These are phyloP conservation scores for Acleris literana DNA, from an alignment of 2,888 invertebrate species.

Conservation along the genomic window DNA sequence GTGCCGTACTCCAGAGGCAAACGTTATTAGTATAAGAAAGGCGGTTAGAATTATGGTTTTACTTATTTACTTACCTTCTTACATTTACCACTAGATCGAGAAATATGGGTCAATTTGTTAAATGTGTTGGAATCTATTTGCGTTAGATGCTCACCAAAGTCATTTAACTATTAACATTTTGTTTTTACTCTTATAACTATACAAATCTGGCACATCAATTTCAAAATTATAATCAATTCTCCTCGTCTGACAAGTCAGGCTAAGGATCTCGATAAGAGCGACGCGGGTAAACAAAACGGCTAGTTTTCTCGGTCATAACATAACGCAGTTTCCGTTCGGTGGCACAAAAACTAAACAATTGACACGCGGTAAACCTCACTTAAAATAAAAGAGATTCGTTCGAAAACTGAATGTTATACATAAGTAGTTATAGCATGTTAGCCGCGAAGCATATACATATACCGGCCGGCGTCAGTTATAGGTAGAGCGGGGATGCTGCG, in stretches of 20 bases:
- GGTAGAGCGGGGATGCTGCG: constrained; percentile 77
- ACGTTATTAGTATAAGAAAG: not conserved
- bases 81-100: too few relatives aligned
- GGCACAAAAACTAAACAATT: constrained; percentile 16
- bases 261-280: constrained; percentile 32
- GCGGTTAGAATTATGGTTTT: too few relatives aligned
- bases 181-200: too few relatives aligned
- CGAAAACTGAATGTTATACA: constrained; percentile 8
- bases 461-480: constrained; percentile 35
- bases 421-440: constrained; percentile 21
- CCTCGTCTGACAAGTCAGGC: constrained; percentile 18
- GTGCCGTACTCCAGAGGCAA: not conserved
- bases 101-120: too few relatives aligned
- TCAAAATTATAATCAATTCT: constrained; percentile 1
- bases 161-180: too few relatives aligned
- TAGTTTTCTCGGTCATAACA: constrained; percentile 28
- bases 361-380: constrained; percentile 27
- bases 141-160: too few relatives aligned
- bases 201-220: too few relatives aligned
- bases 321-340: constrained; percentile 25
- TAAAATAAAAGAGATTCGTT: constrained; percentile 2
- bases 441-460: constrained; percentile 26
- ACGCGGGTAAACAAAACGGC: constrained; percentile 31
- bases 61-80: too few relatives aligned
- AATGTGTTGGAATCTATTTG: too few relatives aligned